Evolutionary conservation across 2,888 invertebrate species (phyloP).

Genomic region (Anorthoa munda): DNA sequence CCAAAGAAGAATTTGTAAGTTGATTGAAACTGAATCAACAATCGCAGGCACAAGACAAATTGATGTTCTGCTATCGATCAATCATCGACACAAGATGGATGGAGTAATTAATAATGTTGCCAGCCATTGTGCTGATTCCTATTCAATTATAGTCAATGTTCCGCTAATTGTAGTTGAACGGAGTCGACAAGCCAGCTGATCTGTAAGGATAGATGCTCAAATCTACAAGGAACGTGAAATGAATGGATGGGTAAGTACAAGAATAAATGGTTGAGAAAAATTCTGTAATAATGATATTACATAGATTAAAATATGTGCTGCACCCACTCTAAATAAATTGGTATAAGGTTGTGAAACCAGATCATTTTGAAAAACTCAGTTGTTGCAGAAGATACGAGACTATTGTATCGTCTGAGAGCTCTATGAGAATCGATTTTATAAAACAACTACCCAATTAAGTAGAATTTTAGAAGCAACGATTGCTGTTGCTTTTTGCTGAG

Average conservation of each 20-base stretch:
- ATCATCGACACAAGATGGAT: constrained; percentile 56
- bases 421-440: too few species aligned
- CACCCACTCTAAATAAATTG: too few species aligned
- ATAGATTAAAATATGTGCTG: too few species aligned
- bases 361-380: too few species aligned
- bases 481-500: too few species aligned
- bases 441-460: too few species aligned
- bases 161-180: constrained; percentile 3
- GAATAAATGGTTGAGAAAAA: too few species aligned
- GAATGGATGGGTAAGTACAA: not conserved
- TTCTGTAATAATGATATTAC: too few species aligned
- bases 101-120: constrained; percentile 49
- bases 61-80: constrained; percentile 45
- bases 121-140: constrained; percentile 30
- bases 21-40: constrained; percentile 59
- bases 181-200: not conserved
- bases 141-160: constrained; percentile 37
- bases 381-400: too few species aligned
- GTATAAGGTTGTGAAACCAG: too few species aligned
- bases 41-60: constrained; percentile 52
- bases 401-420: too few species aligned
- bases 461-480: too few species aligned
- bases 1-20: constrained; percentile 19
- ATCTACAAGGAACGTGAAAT: not conserved
- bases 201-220: not conserved